Conservation (phyloP, 2,888 invertebrate species). For the Eupithecia tripunctaria region DNA sequence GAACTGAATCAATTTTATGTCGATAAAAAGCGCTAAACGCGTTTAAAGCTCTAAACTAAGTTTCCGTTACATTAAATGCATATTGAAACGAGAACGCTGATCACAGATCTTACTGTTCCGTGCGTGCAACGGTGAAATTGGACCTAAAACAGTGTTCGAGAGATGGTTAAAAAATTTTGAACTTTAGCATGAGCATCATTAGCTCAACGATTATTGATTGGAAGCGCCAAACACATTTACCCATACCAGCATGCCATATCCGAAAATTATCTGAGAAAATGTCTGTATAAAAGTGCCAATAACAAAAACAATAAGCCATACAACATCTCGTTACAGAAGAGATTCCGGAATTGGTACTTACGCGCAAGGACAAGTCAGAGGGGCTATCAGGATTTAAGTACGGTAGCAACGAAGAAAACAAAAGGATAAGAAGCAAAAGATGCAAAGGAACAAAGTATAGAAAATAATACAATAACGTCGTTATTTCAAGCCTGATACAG, state of each 20-base stretch:
- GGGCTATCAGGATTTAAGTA: background rate
- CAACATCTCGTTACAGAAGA: slow-evolving; percentile 23
- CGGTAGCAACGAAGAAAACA: background rate
- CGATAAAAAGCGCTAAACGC: too few relatives aligned
- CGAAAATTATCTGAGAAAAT: slow-evolving; percentile 2
- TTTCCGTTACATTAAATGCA: too few relatives aligned
- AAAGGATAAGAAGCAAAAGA: background rate
- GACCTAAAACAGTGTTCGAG: too few relatives aligned
- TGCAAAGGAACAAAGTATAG: background rate
- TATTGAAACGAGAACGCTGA: too few relatives aligned
- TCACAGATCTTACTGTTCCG: too few relatives aligned
- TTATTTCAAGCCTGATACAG: background rate
- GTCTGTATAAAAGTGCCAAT: slow-evolving; percentile 25
- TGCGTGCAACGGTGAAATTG: too few relatives aligned
- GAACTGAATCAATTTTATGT: too few relatives aligned
- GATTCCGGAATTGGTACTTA: slow-evolving; percentile 21
- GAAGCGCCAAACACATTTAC: background rate
- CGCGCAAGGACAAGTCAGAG: slow-evolving; percentile 19
- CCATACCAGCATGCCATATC: background rate
- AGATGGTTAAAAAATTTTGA: background rate
- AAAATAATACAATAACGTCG: background rate
- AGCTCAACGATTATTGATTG: background rate
- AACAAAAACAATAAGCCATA: slow-evolving; percentile 31
- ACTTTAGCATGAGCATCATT: background rate
- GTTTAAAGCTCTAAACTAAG: too few relatives aligned